phyloP scores from a whole-genome alignment of 2,888 invertebrate species.

The Tribolium freemani region DNA sequence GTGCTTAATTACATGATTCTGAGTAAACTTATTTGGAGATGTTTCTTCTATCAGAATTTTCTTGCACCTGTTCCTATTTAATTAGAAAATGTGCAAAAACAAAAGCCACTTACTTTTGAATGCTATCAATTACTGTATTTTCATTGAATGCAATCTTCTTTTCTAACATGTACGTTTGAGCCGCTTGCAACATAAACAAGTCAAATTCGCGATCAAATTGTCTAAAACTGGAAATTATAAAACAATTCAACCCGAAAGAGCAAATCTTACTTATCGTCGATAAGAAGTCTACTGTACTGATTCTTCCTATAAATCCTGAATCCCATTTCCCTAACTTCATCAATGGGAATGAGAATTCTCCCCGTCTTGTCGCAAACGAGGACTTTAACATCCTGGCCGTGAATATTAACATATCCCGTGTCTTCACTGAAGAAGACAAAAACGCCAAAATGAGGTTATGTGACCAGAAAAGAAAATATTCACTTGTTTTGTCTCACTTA shows the following conservation, averaged over 20 bases:
- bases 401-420: constrained; percentile 34
- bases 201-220: constrained; percentile 28
- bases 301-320: constrained; percentile 31
- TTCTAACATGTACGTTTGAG: constrained; percentile 29
- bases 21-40: not conserved
- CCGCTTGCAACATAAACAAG: constrained; percentile 21
- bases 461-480: not conserved
- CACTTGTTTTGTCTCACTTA: not conserved
- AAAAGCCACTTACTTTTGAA: constrained; percentile 20
- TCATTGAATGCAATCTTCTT: constrained; percentile 20
- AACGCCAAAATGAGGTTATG: not conserved
- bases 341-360: constrained; percentile 24
- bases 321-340: constrained; percentile 29
- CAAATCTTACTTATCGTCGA: constrained; percentile 27
- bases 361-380: constrained; percentile 22
- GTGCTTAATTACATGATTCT: not conserved
- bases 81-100: not conserved
- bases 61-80: constrained; percentile 7
- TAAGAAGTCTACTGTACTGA: constrained; percentile 26
- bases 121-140: constrained; percentile 19
- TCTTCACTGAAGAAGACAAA: constrained; percentile 9
- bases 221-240: constrained; percentile 4
- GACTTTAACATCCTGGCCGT: constrained; percentile 23
- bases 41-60: not conserved
- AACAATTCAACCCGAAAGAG: not conserved